Evolutionary conservation across 2,888 invertebrate genomes (phyloP).

Genomic region (Dynastes grantii): DNA sequence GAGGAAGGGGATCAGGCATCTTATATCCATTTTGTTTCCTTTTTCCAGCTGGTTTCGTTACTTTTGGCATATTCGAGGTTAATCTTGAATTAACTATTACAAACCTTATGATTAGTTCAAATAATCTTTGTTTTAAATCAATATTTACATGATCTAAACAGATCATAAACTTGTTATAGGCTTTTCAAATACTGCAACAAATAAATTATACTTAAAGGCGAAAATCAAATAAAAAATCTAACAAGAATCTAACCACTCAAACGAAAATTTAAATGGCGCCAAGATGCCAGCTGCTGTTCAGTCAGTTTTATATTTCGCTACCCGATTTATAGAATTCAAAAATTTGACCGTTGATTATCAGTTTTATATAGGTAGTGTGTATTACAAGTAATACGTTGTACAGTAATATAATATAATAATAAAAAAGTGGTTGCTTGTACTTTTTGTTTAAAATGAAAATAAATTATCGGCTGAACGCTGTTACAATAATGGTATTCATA

Average conservation of each 20-base stretch:
- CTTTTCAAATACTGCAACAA: not conserved
- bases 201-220: not conserved
- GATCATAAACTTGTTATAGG: not conserved
- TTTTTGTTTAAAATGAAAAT: no score
- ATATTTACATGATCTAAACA: not conserved
- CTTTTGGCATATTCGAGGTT: conserved; percentile 61
- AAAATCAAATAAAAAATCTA: not conserved
- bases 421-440: no score
- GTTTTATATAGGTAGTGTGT: no score
- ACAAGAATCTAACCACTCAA: not conserved
- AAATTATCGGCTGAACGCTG: no score
- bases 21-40: conserved; percentile 72
- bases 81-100: not conserved
- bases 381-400: no score
- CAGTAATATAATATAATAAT: no score
- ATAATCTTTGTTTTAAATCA: not conserved
- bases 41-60: conserved; percentile 62
- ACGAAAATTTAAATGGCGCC: conserved; percentile 3
- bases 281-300: not conserved
- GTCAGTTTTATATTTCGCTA: no score
- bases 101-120: not conserved
- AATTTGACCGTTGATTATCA: no score
- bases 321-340: no score
- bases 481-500: no score
- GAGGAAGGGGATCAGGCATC: conserved; percentile 82